Base-by-base conservation (phyloP, 2,888 invertebrate species). In the Ormia ochracea region DNA sequence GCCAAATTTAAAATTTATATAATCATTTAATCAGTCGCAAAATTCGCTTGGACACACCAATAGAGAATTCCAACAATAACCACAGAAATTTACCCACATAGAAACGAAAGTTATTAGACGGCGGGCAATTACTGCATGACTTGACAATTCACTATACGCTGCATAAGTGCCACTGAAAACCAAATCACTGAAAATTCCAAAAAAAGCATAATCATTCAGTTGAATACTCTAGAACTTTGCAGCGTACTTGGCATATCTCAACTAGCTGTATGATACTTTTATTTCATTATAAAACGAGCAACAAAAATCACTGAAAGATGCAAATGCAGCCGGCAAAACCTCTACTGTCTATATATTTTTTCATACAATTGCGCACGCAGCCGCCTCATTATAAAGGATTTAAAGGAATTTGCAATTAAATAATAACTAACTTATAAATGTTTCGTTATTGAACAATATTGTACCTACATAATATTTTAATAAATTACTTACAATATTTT, bases 401-500 rank as follows among this genome's bases (percentile, higher is more conserved):
- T 7, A 6, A 38, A 9, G 36, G 28, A 50, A 61, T 41, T 9
- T n/a, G n/a, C n/a, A n/a, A n/a, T 7, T 14, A 54, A 43, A 41
- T 1, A 28, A 41, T n/a, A 26, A 28, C 33, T 75, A n/a, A 9
- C 14, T 31, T 19, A 23, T 33, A 33, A 52, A 58, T n/a, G 58
- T 36, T 17, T 33, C 63, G 50, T 33, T 33, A 26, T 14, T 9
- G 28, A 23, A 3, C 10, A 14, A 23, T 17, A 36, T 21, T 21
- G 19, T 9, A 17, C 3, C 12, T 10, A 48, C 1, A 31, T 21
- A 33, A 36, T 48, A 38, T 48, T 41, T 41, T 12, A 1, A 3
- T 26, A 31, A 3, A n/a, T 4, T 52, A 80, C 80, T 80, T 80
- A 80, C 80, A 65, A 80, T 76, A 68, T 73, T 80, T 58, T 79